Evolutionary conservation across 1,140 invertebrate species (phyloP), one percentile per base, ranked within the genome.

Genomic region (Dysdera silvatica): DNA sequence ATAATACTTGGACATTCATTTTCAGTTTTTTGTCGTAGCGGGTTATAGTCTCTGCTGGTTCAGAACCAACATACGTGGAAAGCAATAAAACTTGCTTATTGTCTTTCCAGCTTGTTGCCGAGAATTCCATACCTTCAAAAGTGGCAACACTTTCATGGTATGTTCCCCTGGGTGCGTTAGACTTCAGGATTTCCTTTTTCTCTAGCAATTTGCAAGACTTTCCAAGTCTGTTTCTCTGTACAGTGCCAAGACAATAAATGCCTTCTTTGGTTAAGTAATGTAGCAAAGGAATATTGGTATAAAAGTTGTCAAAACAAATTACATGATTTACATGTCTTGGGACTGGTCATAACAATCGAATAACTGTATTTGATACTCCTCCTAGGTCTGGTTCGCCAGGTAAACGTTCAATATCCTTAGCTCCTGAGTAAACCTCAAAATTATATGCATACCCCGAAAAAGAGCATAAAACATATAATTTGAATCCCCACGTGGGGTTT

Each of bases 401-500:
- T n/a, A n/a, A n/a, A n/a, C n/a, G n/a, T n/a, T n/a, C n/a, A n/a
- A n/a, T n/a, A 58, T 29, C 70, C 53, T 69, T 66, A 51, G 58
- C 54, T 4, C 71, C 71, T 20, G 68, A 47, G 62, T 71, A 71
- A 14, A 72, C 47, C 53, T 71, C 68, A 69, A 74, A 72, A n/a
- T 73, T 51, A 49, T 74, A 70, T 24, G 66, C 69, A 70, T 69
- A 73, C 14, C 70, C 69, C 16, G 47, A 58, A 18, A 71, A 41
- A 69, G 67, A 62, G 67, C 70, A 72, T 4, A 74, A 54, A 51
- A 74, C 71, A 70, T 66, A 73, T 37, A 75, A 63, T 68, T 75
- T 74, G 55, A 69, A 75, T 4, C 71, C 74, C 72, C 71, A 76
- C 68, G 72, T 74, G 33, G 72, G 72, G 56, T 74, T 74, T 41